Percentiles rank a stretch among this genome's conserved stretches.
Conservation (phyloP, 2,113 vertebrate species). For the Enhydra lutris region DNA sequence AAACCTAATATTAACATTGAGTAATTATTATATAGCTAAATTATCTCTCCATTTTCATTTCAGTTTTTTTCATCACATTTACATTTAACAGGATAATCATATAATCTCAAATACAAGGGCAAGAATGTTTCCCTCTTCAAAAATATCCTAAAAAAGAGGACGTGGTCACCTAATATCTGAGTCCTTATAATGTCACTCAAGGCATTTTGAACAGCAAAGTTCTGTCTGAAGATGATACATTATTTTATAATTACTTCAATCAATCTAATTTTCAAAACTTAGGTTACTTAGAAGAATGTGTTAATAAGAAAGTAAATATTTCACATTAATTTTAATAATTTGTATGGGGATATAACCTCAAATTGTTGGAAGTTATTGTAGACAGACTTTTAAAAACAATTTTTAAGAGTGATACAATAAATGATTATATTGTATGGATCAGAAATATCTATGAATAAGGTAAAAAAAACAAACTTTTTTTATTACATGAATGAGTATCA, state of each 20-base stretch:
- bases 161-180: neutral
- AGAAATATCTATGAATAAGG: neutral
- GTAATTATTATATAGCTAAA: neutral
- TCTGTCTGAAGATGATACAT: constrained; percentile 3
- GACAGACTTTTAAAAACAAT: neutral
- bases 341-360: neutral
- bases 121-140: constrained; percentile 21
- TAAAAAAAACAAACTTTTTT: neutral
- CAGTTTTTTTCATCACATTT: neutral
- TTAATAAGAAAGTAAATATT: neutral
- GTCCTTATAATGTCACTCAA: constrained; percentile 6
- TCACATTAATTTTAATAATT: constrained; percentile 37
- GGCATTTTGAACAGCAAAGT: constrained; percentile 15
- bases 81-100: constrained; percentile 21
- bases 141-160: constrained; percentile 39
- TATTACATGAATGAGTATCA: neutral
- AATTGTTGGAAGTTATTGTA: neutral
- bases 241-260: constrained; percentile 14
- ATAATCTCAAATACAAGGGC: neutral
- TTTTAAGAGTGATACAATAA: neutral
- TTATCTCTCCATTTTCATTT: neutral
- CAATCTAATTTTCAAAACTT: constrained; percentile 11
- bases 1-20: neutral
- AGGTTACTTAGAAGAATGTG: neutral
- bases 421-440: neutral